Base-by-base conservation (phyloP, 2,888 invertebrate species). In the Nemapogon koenigi region DNA sequence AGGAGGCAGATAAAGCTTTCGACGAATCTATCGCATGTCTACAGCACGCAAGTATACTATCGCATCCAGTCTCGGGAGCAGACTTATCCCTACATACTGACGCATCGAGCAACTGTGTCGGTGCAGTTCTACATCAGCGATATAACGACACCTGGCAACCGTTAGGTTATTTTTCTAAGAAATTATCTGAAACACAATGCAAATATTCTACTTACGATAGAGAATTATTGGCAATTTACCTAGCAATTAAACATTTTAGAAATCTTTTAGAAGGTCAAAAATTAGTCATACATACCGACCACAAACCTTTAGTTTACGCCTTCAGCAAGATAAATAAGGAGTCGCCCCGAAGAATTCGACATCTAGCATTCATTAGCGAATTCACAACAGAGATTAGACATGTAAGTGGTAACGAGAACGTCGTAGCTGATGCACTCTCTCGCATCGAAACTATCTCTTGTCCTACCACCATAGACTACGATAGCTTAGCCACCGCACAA, bases 241-340 rank as follows among this genome's bases (percentile, higher is more conserved):
- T 32, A 13, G 37, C 33, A 3, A 17, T 33, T 3, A 19, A 22
- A 29, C 16, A 35, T 38, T 43, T 43, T 19, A 14, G 41, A 11
- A 26, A 27, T 3, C 22, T 39, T 25, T 10, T 41, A 10, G 43
- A 43, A 32, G 40, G 40, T n/a, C 30, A 26, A 18, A 25, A 32
- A 14, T 10, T 41, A 2, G 27, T 13, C 4, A 29, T 43, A 13
- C 41, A 18, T 15, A 43, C 39, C 4, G 43, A 43, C 16, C 43
- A 43, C 31, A 35, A 33, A 18, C 50, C 52, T 1, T 39, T 49
- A 13, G 42, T 38, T 1, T 44, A 32, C 16, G 45, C 28, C 6
- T 27, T 27, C n/a, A 7, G 7, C 10, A 22, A 22, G 10, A 22
- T 22, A 22, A 22, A 22, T 22, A n/a, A n/a, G n/a, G n/a, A n/a